phyloP scores from a whole-genome alignment of 1,140 invertebrate species.

The Lasioglossum baleicum region DNA sequence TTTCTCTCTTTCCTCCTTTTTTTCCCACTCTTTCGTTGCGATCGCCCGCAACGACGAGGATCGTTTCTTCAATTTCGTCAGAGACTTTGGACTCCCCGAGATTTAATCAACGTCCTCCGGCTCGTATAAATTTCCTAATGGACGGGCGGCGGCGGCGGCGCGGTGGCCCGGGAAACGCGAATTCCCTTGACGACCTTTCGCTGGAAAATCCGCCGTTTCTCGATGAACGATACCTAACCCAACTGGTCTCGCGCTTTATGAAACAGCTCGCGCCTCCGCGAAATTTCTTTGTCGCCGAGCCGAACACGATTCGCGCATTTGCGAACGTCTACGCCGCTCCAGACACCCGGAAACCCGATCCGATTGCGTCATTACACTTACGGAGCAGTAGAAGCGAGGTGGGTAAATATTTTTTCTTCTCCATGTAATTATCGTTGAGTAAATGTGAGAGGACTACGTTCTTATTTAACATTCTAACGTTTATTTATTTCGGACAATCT shows the following conservation, averaged over 20 bases:
- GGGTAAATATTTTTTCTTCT: no score
- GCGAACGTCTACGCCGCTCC: not conserved
- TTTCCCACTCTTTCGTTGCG: constrained; percentile 20
- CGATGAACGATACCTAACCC: not conserved
- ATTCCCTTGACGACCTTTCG: not conserved
- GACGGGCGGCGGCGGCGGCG: not conserved
- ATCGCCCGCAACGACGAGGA: constrained; percentile 50
- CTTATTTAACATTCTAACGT: no score
- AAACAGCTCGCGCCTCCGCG: not conserved
- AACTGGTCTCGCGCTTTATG: not conserved
- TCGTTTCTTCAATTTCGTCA: constrained; percentile 61
- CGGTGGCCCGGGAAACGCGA: not conserved
- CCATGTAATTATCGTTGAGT: no score
- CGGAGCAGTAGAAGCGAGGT: no score
- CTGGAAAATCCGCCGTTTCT: constrained; percentile 9
- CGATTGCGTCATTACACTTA: no score
- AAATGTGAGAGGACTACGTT: no score
- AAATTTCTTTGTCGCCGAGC: constrained; percentile 4
- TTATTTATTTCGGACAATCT: no score
- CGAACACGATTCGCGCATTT: not conserved
- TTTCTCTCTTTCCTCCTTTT: no score
- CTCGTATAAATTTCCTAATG: constrained; percentile 61
- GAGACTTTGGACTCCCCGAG: constrained; percentile 34
- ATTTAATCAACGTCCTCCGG: constrained; percentile 56
- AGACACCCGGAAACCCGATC: no score